Evolutionary conservation across 2,113 vertebrate genomes (phyloP).

Genomic region (Rhea americana): DNA sequence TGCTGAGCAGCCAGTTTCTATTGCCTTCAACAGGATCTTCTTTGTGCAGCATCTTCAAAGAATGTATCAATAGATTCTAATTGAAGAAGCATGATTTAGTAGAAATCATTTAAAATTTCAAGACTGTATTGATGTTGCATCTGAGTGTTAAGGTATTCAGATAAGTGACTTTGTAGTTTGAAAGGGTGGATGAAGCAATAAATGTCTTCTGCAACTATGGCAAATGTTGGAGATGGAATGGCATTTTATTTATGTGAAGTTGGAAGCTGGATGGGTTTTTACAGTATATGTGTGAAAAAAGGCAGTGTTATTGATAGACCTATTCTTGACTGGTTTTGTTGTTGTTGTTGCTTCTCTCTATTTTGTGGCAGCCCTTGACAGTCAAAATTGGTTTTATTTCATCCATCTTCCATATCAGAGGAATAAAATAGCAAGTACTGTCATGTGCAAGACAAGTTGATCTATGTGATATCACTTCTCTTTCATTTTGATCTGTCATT

Average conservation of each 20-base stretch:
- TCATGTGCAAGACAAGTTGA: conserved; percentile 65
- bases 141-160: conserved; percentile 24
- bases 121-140: background rate
- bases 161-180: conserved; percentile 27
- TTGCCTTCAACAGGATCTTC: background rate
- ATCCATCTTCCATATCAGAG: conserved; percentile 62
- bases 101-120: conserved; percentile 58
- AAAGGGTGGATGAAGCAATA: conserved; percentile 27
- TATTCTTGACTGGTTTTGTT: conserved; percentile 65
- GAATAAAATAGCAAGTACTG: conserved; percentile 48
- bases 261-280: conserved; percentile 50
- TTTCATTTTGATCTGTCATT: conserved; percentile 61
- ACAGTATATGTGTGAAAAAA: conserved; percentile 57
- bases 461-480: conserved; percentile 41
- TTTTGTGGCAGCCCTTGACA: conserved; percentile 68
- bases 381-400: conserved; percentile 70
- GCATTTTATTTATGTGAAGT: conserved; percentile 64
- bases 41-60: conserved; percentile 3
- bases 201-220: conserved; percentile 47
- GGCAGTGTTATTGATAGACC: conserved; percentile 70
- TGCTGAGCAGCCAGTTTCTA: background rate
- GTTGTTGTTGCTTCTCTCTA: conserved; percentile 46
- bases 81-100: conserved; percentile 36
- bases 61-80: background rate
- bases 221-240: conserved; percentile 46